phyloP scores from a whole-genome alignment of 2,797 vertebrate genomes.

The Lutjanus campechanus region DNA sequence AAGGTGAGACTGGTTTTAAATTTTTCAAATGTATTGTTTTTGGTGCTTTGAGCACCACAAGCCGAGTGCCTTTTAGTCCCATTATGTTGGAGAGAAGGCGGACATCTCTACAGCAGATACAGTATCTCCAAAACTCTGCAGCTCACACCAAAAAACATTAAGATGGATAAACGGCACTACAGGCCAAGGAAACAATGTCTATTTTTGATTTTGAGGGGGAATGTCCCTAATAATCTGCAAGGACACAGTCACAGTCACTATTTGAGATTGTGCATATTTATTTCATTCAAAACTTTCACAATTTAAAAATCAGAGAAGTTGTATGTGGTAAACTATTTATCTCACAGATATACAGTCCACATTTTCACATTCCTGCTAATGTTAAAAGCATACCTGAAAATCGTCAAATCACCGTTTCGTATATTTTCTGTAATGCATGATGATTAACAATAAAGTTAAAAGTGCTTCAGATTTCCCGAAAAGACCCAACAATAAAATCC shows the following conservation, averaged over 20 bases:
- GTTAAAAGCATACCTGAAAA: background rate
- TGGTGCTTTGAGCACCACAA: too few relatives aligned
- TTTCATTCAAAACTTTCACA: background rate
- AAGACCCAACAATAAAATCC: background rate
- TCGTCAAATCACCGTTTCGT: background rate
- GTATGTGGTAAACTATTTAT: background rate
- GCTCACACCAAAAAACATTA: too few relatives aligned
- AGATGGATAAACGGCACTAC: too few relatives aligned
- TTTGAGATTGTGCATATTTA: background rate
- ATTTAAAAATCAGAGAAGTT: background rate
- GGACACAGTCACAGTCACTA: background rate
- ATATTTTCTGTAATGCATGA: background rate
- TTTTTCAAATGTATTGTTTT: too few relatives aligned
- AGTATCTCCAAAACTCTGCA: too few relatives aligned
- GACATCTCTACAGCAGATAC: too few relatives aligned
- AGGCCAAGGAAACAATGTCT: too few relatives aligned
- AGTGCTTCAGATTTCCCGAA: background rate
- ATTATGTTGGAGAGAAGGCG: too few relatives aligned
- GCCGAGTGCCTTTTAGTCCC: too few relatives aligned
- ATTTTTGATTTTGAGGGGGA: too few relatives aligned
- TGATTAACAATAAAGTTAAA: background rate
- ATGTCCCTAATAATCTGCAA: background rate
- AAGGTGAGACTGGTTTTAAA: too few relatives aligned
- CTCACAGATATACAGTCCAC: background rate
- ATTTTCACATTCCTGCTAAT: background rate